Evolutionary conservation across 1,140 invertebrate genomes (phyloP).

Genomic region (Dreissena rostriformis): DNA sequence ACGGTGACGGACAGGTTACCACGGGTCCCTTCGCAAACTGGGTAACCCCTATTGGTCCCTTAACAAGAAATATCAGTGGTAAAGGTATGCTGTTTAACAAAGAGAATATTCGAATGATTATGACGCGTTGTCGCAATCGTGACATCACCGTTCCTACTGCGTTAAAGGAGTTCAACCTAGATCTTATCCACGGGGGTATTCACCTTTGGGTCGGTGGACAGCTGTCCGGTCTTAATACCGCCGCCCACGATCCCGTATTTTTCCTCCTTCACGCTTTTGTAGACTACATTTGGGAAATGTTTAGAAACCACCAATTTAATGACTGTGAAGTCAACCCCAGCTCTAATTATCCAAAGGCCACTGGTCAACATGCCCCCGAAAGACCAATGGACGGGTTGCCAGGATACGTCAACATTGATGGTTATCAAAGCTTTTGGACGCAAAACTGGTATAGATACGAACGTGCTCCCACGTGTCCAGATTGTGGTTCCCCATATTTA

Average conservation of each 20-base stretch:
- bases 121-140: conserved; percentile 8
- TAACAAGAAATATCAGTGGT: conserved; percentile 47
- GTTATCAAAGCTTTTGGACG: neutral
- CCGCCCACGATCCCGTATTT: conserved; percentile 79
- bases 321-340: neutral
- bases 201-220: conserved; percentile 72
- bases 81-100: conserved; percentile 3
- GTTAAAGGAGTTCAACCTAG: conserved; percentile 58
- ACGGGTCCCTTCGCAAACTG: conserved; percentile 76
- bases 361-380: too few relatives aligned
- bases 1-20: conserved; percentile 78
- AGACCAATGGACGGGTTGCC: neutral
- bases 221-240: conserved; percentile 66
- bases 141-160: conserved; percentile 31
- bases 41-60: conserved; percentile 38
- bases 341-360: neutral
- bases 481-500: neutral
- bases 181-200: conserved; percentile 62
- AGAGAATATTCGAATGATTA: neutral
- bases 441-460: neutral
- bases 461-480: neutral
- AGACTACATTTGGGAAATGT: conserved; percentile 73
- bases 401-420: neutral
- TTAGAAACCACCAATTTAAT: conserved; percentile 2
- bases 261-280: conserved; percentile 80